Conservation (phyloP, 2,888 invertebrate species). For the Caenorhabditis wallacei region DNA sequence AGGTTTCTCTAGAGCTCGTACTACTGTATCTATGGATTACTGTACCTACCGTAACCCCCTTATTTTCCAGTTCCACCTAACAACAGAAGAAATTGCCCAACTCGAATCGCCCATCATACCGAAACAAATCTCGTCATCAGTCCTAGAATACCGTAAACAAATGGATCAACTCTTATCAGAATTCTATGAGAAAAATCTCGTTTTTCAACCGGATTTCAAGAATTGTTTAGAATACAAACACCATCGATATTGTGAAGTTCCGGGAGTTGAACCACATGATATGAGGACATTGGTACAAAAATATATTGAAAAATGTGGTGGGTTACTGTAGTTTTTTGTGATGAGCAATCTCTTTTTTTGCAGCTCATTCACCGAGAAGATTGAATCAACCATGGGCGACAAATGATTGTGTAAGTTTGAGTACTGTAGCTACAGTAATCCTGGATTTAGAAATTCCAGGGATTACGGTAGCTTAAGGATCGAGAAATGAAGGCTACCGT, state of each 20-base stretch:
- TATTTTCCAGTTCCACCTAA: no score
- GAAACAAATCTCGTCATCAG: no score
- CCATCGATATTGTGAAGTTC: background rate
- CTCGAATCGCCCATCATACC: no score
- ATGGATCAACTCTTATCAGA: background rate
- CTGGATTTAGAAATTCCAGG: no score
- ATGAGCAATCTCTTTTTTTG: background rate
- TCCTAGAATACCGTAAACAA: background rate
- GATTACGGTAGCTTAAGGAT: no score
- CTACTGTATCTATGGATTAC: no score
- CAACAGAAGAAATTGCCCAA: no score
- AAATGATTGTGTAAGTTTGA: background rate
- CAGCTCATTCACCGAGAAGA: background rate
- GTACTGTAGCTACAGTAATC: background rate
- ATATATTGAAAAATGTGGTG: no score
- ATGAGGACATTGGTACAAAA: background rate
- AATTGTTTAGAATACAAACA: background rate
- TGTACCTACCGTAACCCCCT: no score
- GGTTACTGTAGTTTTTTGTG: no score
- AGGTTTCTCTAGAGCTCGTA: no score
- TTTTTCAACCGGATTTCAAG: constrained; percentile 6
- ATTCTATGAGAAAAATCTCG: background rate
- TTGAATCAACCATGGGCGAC: background rate
- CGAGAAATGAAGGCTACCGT: no score
- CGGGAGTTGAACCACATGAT: background rate